A percentile compares a stretch with the other conserved stretches of the same genome.
Conservation (phyloP, 2,797 vertebrate species). For the Tauraco hartlaubi region DNA sequence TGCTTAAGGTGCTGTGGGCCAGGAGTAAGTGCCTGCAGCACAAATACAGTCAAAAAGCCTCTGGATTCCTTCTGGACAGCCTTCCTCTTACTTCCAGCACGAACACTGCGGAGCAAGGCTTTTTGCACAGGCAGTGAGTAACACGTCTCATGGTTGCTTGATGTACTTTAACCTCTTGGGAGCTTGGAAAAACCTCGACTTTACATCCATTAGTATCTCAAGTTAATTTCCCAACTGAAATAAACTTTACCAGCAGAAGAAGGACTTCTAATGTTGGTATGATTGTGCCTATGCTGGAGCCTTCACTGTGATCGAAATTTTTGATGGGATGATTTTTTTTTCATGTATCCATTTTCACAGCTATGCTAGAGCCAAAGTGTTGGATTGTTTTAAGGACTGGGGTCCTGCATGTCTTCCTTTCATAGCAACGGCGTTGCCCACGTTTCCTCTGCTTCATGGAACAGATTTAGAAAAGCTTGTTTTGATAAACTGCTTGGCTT, state of each 20-base stretch:
- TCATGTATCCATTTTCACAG: background rate
- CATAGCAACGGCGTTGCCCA: background rate
- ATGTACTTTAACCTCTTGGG: background rate
- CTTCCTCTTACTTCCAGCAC: background rate
- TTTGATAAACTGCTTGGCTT: constrained; percentile 13
- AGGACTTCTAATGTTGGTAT: background rate
- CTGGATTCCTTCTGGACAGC: background rate
- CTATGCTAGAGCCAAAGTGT: background rate
- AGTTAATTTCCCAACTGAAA: background rate
- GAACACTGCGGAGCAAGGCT: background rate
- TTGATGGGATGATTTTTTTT: background rate
- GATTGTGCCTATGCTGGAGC: background rate
- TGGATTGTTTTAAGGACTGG: background rate
- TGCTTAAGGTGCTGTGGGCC: background rate
- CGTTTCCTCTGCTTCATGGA: background rate
- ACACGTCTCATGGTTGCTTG: background rate
- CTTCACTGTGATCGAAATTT: background rate
- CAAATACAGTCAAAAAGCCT: background rate
- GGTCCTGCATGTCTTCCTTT: background rate
- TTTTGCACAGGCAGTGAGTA: background rate
- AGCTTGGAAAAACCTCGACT: background rate
- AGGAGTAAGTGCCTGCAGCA: background rate
- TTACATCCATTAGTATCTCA: background rate
- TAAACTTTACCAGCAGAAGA: background rate
- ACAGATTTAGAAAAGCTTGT: constrained; percentile 30